These are phyloP conservation scores for Orthonychiurus folsomi DNA, from an alignment of 2,888 invertebrate genomes.

Conservation along the genomic window DNA sequence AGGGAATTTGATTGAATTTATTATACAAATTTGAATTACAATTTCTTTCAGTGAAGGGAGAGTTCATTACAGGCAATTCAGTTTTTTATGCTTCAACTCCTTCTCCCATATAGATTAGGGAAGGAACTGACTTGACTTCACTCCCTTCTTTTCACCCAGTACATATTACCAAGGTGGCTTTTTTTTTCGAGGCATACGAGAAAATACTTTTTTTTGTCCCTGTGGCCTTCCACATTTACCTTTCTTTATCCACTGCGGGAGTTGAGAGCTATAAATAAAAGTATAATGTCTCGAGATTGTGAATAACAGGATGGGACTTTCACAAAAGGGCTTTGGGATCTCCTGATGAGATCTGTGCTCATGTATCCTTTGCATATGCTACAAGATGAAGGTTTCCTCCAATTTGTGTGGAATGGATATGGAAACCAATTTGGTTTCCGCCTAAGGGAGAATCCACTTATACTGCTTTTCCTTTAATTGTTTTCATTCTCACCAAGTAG, in stretches of 20 bases:
- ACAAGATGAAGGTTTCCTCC: not conserved
- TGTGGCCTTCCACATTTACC: not conserved
- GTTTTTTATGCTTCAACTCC: constrained; percentile 2
- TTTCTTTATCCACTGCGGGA: no score
- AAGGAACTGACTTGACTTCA: not conserved
- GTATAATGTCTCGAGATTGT: not conserved
- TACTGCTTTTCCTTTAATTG: constrained; percentile 16
- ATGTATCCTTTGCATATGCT: no score
- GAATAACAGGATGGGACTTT: not conserved
- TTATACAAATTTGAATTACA: constrained; percentile 21
- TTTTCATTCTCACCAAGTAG: constrained; percentile 22
- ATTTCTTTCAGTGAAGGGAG: constrained; percentile 15
- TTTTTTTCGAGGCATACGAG: not conserved
- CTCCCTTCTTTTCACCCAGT: no score
- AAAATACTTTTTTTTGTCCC: not conserved
- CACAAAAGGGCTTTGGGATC: not conserved
- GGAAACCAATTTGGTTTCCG: no score
- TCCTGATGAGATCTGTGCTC: no score
- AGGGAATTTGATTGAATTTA: constrained; percentile 28
- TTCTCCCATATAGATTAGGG: not conserved
- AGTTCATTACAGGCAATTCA: constrained; percentile 26
- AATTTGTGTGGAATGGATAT: no score
- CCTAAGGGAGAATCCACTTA: not conserved
- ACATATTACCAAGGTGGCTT: no score
- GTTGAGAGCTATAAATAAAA: not conserved